phyloP scores from a whole-genome alignment of 2,113 vertebrate species.

The Microtus montanus region DNA sequence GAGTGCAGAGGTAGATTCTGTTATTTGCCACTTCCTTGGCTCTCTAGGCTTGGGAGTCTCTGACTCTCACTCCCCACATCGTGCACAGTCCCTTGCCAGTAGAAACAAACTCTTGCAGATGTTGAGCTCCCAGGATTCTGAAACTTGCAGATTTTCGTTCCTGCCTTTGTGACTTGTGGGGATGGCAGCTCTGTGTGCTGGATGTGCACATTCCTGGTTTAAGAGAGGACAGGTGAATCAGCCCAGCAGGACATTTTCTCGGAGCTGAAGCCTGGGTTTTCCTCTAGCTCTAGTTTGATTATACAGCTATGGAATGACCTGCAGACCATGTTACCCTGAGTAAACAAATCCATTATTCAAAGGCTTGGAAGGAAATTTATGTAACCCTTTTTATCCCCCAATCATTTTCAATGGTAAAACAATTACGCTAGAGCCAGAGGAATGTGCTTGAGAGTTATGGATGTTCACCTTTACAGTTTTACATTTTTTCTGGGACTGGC shows the following conservation, averaged over 20 bases:
- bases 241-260: background rate
- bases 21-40: background rate
- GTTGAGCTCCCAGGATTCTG: background rate
- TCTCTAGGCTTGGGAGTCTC: conserved; percentile 3
- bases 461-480: conserved; percentile 23
- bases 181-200: background rate
- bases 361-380: conserved; percentile 39
- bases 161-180: background rate
- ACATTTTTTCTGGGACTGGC: conserved; percentile 38
- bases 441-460: conserved; percentile 9
- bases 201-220: conserved; percentile 1
- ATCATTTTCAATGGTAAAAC: conserved; percentile 46
- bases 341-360: background rate
- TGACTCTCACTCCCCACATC: background rate
- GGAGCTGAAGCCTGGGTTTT: background rate
- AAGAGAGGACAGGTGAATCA: background rate
- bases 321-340: background rate
- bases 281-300: background rate
- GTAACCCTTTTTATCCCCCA: background rate
- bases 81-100: background rate
- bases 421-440: background rate
- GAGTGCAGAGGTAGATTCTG: background rate
- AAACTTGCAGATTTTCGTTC: background rate
- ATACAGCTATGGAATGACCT: background rate
- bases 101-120: background rate